Evolutionary conservation across 2,797 vertebrate genomes (phyloP).

Genomic region (Schizothorax lantsangensis): DNA sequence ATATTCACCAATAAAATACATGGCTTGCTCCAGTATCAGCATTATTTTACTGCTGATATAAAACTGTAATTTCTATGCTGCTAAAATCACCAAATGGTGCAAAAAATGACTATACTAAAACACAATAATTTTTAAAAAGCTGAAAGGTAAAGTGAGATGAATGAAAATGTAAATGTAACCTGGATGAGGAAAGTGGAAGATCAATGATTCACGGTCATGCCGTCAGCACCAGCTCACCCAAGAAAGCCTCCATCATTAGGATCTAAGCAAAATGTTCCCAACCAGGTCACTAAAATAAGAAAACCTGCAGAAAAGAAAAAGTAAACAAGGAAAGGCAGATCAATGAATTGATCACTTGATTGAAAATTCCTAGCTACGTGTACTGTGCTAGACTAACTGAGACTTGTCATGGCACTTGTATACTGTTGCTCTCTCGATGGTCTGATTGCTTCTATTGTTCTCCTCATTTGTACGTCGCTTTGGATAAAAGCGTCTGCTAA

Average conservation of each 20-base stretch:
- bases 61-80: neutral
- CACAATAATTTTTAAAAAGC: neutral
- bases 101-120: neutral
- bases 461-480: too few species aligned
- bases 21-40: slow-evolving; percentile 30
- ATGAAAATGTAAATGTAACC: slow-evolving; percentile 34
- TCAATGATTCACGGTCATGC: slow-evolving; percentile 76
- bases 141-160: neutral
- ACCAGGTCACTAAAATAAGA: slow-evolving; percentile 74
- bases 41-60: slow-evolving; percentile 48
- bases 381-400: too few species aligned
- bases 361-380: too few species aligned
- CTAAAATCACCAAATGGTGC: neutral
- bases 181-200: slow-evolving; percentile 69
- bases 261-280: slow-evolving; percentile 86
- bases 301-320: slow-evolving; percentile 68
- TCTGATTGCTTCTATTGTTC: too few species aligned
- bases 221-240: slow-evolving; percentile 86
- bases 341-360: too few species aligned
- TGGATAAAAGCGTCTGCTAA: too few species aligned
- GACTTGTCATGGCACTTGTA: too few species aligned
- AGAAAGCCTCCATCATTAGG: slow-evolving; percentile 87
- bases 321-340: neutral
- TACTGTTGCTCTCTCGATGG: too few species aligned
- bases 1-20: slow-evolving; percentile 19